Conservation (phyloP, 2,797 vertebrate genomes). For the Phrynocephalus guinanensis region DNA sequence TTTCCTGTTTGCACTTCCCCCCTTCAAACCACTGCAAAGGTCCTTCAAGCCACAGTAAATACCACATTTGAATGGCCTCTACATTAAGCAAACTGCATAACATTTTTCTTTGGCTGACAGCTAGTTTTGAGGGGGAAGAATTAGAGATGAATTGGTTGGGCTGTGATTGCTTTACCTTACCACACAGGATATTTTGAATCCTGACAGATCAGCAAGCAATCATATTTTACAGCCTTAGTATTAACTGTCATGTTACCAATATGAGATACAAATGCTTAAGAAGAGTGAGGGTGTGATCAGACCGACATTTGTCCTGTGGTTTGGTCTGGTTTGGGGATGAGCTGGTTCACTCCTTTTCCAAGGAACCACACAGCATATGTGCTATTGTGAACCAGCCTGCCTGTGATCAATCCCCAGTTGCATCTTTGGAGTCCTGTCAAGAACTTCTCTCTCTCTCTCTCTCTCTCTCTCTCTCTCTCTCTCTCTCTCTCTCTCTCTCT, state of each 20-base stretch:
- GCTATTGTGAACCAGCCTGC: no score
- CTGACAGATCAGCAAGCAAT: neutral
- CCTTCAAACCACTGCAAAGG: neutral
- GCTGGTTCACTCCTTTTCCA: no score
- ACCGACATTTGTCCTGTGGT: no score
- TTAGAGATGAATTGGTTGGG: neutral
- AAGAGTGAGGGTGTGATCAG: neutral
- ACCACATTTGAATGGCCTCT: conserved; percentile 7
- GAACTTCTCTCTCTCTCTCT: no score
- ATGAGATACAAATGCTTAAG: neutral
- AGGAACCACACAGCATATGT: no score
- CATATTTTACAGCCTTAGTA: conserved; percentile 11
- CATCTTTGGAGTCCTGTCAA: no score
- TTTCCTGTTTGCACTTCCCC: neutral
- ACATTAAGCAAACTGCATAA: conserved; percentile 11
- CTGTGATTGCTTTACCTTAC: neutral
- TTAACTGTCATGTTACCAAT: neutral
- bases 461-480: no score
- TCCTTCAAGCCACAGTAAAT: conserved; percentile 5
- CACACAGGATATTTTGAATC: conserved; percentile 6
- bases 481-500: no score
- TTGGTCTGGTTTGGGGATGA: no score
- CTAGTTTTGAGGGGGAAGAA: neutral
- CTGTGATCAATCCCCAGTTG: no score
- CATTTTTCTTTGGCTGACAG: neutral